A percentile compares a stretch with the other conserved stretches of the same genome.
These are phyloP conservation scores for Teleiodes luculella DNA, from an alignment of 2,888 invertebrate genomes.

Conservation along the genomic window DNA sequence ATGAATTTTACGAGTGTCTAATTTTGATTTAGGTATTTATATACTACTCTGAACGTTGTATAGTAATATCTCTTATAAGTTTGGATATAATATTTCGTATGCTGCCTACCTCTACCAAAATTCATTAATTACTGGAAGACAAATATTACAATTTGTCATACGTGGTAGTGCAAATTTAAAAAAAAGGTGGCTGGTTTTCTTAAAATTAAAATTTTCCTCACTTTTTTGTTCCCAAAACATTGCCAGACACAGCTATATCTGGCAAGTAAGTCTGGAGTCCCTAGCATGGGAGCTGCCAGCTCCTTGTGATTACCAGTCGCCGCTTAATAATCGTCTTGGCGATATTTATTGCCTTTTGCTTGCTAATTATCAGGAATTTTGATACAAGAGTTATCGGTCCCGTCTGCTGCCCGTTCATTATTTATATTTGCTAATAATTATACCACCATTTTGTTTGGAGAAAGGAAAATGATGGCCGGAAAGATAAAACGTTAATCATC, in stretches of 20 bases:
- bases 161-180: no score
- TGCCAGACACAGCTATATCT: background rate
- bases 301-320: slow-evolving; percentile 66
- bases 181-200: no score
- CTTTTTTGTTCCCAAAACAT: no score
- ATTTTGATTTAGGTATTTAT: no score
- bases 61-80: no score
- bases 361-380: slow-evolving; percentile 75
- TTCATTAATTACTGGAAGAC: no score
- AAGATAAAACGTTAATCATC: slow-evolving; percentile 9
- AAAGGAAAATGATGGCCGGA: slow-evolving; percentile 4
- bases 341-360: slow-evolving; percentile 67
- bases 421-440: slow-evolving; percentile 21
- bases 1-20: no score
- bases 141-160: no score
- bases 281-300: slow-evolving; percentile 43
- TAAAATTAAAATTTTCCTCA: no score
- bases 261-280: slow-evolving; percentile 30
- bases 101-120: no score
- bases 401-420: slow-evolving; percentile 45
- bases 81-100: no score
- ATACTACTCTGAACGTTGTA: no score
- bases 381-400: slow-evolving; percentile 71
- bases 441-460: slow-evolving; percentile 5
- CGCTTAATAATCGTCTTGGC: slow-evolving; percentile 68